Evolutionary conservation across 2,888 invertebrate species (phyloP).

Genomic region (Crossocerus cetratus): DNA sequence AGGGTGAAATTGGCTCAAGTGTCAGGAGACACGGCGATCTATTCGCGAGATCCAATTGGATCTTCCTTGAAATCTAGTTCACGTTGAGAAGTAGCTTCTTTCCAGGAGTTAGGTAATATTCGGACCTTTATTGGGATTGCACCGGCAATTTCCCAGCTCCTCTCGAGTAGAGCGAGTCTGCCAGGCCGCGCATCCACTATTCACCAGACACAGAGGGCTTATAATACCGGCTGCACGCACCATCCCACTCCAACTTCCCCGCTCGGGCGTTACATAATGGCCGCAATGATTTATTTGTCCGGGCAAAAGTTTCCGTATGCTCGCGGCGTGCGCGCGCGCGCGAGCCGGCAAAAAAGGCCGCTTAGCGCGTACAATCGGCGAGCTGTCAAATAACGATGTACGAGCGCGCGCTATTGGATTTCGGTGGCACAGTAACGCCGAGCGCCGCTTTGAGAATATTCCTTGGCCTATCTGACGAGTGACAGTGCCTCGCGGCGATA

Average conservation of each 20-base stretch:
- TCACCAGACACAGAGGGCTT: not conserved
- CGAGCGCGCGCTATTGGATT: slow-evolving; percentile 36
- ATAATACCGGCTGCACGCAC: not conserved
- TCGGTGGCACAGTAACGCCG: slow-evolving; percentile 43
- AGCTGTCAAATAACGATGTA: slow-evolving; percentile 41
- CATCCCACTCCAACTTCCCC: too few species aligned
- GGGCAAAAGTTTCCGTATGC: slow-evolving; percentile 20
- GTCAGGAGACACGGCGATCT: slow-evolving; percentile 32
- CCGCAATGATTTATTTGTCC: slow-evolving; percentile 31
- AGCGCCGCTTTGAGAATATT: slow-evolving; percentile 34
- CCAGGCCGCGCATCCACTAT: not conserved
- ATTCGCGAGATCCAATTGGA: slow-evolving; percentile 8
- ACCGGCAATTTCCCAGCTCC: slow-evolving; percentile 10
- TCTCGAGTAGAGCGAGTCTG: not conserved
- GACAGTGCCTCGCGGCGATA: slow-evolving; percentile 26
- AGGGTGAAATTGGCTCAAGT: slow-evolving; percentile 5
- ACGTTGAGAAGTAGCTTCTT: slow-evolving; percentile 25
- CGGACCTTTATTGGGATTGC: slow-evolving; percentile 36
- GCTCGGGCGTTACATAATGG: not conserved
- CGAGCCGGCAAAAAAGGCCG: slow-evolving; percentile 18
- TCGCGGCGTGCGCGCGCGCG: too few species aligned
- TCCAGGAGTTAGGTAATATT: slow-evolving; percentile 23
- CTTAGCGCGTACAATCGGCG: slow-evolving; percentile 17
- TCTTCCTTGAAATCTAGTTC: slow-evolving; percentile 15
- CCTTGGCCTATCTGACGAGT: slow-evolving; percentile 33